These are phyloP conservation scores for Tethea ocularis DNA, from an alignment of 2,888 invertebrate genomes.

Conservation along the genomic window DNA sequence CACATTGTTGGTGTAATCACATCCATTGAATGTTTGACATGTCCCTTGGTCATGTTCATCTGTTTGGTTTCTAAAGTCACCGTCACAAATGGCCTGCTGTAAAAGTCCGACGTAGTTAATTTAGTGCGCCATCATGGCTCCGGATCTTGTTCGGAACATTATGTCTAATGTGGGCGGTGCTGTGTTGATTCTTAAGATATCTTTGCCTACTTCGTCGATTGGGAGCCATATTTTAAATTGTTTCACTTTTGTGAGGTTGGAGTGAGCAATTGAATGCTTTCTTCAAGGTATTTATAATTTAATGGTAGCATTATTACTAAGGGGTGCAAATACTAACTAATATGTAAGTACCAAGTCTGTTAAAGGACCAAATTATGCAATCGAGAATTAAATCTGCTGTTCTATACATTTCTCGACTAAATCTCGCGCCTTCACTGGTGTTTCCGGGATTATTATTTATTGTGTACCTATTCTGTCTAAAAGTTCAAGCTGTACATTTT, in stretches of 20 bases:
- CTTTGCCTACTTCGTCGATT: slow-evolving; percentile 40
- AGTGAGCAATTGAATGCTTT: background rate
- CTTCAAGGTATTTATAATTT: background rate
- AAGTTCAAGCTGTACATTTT: no score
- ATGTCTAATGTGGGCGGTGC: slow-evolving; percentile 63
- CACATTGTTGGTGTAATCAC: slow-evolving; percentile 49
- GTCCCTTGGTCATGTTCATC: slow-evolving; percentile 43
- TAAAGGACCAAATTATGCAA: no score
- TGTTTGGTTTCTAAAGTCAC: slow-evolving; percentile 54
- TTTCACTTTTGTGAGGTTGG: background rate
- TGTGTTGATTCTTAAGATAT: slow-evolving; percentile 70
- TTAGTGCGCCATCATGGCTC: slow-evolving; percentile 63
- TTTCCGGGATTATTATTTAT: no score
- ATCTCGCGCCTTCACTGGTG: no score
- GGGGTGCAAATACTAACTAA: no score
- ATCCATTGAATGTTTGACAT: slow-evolving; percentile 50
- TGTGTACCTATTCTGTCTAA: no score
- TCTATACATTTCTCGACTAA: no score
- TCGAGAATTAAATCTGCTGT: no score
- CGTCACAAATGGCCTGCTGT: slow-evolving; percentile 65
- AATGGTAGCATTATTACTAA: no score
- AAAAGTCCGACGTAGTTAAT: slow-evolving; percentile 68
- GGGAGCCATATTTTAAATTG: slow-evolving; percentile 40
- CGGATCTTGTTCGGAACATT: slow-evolving; percentile 59
- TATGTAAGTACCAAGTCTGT: no score